These are phyloP conservation scores for Plagiodera versicolora DNA, from an alignment of 2,888 invertebrate species.

Conservation along the genomic window DNA sequence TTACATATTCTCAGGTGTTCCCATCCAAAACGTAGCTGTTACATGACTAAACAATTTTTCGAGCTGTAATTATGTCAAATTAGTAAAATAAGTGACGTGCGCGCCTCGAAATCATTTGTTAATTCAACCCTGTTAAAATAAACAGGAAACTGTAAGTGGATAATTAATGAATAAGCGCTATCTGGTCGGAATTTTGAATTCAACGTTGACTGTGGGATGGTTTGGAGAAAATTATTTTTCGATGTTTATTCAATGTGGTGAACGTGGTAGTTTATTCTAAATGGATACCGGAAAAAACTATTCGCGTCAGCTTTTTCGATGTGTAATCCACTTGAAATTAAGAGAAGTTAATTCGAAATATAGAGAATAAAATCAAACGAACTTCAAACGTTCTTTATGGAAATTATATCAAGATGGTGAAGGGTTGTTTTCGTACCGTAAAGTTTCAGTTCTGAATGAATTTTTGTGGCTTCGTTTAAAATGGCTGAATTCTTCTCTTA, in stretches of 20 bases:
- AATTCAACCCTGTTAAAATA: slow-evolving; percentile 38
- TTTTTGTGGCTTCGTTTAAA: too few species aligned
- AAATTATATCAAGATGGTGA: too few species aligned
- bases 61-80: slow-evolving; percentile 40
- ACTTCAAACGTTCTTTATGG: too few species aligned
- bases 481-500: too few species aligned
- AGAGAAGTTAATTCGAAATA: background rate
- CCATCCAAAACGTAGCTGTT: slow-evolving; percentile 17
- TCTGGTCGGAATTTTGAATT: slow-evolving; percentile 24
- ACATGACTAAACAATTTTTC: slow-evolving; percentile 28
- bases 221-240: slow-evolving; percentile 6
- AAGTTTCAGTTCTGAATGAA: too few species aligned
- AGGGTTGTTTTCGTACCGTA: too few species aligned
- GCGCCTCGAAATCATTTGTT: slow-evolving; percentile 29
- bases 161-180: slow-evolving; percentile 37
- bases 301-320: background rate
- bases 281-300: background rate
- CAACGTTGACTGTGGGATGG: slow-evolving; percentile 1
- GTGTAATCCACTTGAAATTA: background rate
- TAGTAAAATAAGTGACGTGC: slow-evolving; percentile 40
- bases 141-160: slow-evolving; percentile 46
- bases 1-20: slow-evolving; percentile 19
- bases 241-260: background rate
- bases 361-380: too few species aligned
- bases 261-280: background rate